Conservation (phyloP, 2,113 vertebrate genomes). For the Zapus hudsonius region DNA sequence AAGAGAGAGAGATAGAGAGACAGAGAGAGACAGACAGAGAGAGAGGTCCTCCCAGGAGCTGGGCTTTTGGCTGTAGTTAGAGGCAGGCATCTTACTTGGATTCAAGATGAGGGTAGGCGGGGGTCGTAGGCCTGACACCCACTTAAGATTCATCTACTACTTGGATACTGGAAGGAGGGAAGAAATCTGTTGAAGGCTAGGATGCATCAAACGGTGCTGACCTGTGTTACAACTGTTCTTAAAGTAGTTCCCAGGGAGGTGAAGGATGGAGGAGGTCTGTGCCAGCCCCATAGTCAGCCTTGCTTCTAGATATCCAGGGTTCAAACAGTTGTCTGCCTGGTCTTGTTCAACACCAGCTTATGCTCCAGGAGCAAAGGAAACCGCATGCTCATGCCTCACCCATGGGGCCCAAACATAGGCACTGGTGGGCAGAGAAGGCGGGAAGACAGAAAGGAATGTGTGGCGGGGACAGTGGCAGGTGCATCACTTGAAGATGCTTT, state of each 20-base stretch:
- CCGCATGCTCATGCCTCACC: accelerated
- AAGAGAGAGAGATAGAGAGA: neutral
- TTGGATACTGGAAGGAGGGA: neutral
- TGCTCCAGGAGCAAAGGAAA: neutral
- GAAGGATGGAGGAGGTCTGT: neutral
- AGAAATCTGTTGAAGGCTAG: neutral
- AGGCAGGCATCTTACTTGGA: neutral
- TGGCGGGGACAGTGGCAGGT: neutral
- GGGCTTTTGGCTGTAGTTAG: neutral
- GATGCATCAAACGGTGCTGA: neutral
- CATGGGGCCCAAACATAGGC: accelerated
- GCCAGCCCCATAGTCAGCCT: neutral
- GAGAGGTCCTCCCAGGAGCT: no score
- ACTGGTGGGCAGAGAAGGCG: neutral
- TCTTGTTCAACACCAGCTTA: neutral
- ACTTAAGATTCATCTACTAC: no score
- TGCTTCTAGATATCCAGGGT: neutral
- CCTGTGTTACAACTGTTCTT: neutral
- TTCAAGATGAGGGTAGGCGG: neutral
- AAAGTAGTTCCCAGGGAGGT: neutral
- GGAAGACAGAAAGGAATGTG: neutral
- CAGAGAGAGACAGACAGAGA: no score
- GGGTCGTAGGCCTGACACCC: neutral
- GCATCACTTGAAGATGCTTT: neutral
- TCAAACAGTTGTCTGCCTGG: neutral